Conservation (phyloP, 2,113 vertebrate genomes). For the Podocnemis expansa region DNA sequence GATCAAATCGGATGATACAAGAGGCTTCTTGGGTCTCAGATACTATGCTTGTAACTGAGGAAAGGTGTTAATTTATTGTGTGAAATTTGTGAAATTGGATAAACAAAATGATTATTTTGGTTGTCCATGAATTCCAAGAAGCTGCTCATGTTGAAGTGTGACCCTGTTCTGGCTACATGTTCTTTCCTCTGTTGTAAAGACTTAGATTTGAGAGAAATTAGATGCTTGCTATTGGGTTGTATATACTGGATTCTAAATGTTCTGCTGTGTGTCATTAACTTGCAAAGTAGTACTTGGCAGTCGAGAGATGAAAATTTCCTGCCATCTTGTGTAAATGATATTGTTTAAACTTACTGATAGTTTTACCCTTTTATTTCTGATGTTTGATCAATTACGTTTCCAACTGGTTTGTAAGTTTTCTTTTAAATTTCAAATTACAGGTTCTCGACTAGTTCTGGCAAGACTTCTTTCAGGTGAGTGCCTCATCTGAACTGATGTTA, state of each 20-base stretch:
- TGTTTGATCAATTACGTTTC: slow-evolving; percentile 10
- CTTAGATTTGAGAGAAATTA: neutral
- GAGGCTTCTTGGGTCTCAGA: neutral
- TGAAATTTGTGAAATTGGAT: neutral
- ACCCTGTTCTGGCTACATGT: neutral
- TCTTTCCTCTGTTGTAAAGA: neutral
- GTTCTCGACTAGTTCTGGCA: slow-evolving; percentile 78
- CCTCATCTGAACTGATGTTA: neutral
- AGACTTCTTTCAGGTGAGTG: slow-evolving; percentile 85
- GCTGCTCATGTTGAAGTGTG: neutral
- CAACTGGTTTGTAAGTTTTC: slow-evolving; percentile 56
- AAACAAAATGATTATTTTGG: neutral
- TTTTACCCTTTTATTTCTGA: neutral
- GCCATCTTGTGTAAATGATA: neutral
- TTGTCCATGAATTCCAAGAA: neutral
- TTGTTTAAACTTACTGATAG: neutral
- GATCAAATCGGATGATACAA: neutral
- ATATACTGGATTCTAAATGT: neutral
- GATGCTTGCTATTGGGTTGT: neutral
- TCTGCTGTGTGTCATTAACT: neutral
- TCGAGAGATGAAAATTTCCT: neutral
- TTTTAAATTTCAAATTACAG: slow-evolving; percentile 75
- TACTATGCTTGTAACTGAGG: neutral
- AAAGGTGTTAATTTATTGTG: neutral
- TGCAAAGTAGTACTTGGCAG: neutral